A percentile compares a stretch with the other conserved stretches of the same genome.
These are phyloP conservation scores for Leucophenga maculata DNA, from an alignment of 2,888 invertebrate species.

Conservation along the genomic window DNA sequence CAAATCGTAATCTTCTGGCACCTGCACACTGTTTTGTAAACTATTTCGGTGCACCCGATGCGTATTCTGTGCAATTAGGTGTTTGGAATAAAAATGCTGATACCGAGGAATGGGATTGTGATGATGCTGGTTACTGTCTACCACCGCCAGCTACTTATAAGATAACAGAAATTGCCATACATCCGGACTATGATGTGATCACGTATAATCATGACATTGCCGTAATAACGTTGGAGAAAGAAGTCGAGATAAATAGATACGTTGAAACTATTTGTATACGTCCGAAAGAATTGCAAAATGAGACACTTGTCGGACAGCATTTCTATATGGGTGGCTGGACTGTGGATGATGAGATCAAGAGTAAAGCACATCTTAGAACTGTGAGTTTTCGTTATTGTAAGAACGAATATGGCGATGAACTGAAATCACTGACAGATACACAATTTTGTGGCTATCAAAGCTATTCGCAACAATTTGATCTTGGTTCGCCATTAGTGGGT, in stretches of 20 bases:
- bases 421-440: background rate
- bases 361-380: background rate
- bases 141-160: slow-evolving; percentile 1
- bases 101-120: slow-evolving; percentile 5
- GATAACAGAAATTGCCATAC: background rate
- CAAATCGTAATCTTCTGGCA: slow-evolving; percentile 4
- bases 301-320: slow-evolving; percentile 8
- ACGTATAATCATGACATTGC: slow-evolving; percentile 8
- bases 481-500: slow-evolving; percentile 9
- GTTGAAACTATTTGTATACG: background rate
- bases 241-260: slow-evolving; percentile 1
- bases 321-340: slow-evolving; percentile 10
- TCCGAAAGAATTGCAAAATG: background rate
- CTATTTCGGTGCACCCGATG: background rate
- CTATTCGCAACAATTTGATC: background rate
- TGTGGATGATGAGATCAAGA: background rate
- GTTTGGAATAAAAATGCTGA: slow-evolving; percentile 1
- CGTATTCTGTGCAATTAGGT: background rate
- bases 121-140: slow-evolving; percentile 7
- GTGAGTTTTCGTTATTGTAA: background rate
- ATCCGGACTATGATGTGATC: slow-evolving; percentile 2
- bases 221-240: background rate
- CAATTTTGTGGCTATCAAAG: background rate
- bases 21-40: background rate
- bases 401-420: background rate